A percentile compares a stretch with the other conserved stretches of the same genome.
Conservation (phyloP, 2,797 vertebrate genomes). For the Pangasius mekongensis region DNA sequence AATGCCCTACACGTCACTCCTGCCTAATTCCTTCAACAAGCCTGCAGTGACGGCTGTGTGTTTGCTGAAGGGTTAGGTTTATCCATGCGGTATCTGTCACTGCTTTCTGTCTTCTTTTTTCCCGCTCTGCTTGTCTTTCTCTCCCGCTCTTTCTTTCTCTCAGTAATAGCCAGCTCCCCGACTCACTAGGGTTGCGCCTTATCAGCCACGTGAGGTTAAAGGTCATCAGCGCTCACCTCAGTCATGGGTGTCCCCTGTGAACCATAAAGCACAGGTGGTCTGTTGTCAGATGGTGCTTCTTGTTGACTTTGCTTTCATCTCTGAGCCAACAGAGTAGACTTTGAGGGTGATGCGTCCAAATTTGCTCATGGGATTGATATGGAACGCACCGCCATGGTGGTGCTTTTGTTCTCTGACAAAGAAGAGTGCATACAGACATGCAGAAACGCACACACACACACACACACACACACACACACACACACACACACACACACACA, state of each 20-base stretch:
- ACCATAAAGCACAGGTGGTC: constrained; percentile 39
- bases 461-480: constrained; percentile 8
- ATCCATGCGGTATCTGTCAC: constrained; percentile 64
- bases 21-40: constrained; percentile 65
- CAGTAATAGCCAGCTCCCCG: background rate
- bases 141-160: background rate
- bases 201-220: constrained; percentile 18
- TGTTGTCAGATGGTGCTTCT: constrained; percentile 20
- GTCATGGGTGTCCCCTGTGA: constrained; percentile 19
- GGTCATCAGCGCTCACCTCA: constrained; percentile 29
- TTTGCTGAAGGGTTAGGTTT: constrained; percentile 65
- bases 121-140: background rate
- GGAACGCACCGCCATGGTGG: background rate
- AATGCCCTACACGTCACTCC: constrained; percentile 10
- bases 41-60: constrained; percentile 60
- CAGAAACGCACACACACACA: constrained; percentile 10
- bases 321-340: constrained; percentile 12
- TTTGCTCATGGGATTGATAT: constrained; percentile 29
- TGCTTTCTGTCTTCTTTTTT: constrained; percentile 27
- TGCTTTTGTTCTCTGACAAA: constrained; percentile 23
- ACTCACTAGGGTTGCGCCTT: background rate
- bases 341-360: constrained; percentile 20
- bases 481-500: constrained; percentile 16
- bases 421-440: constrained; percentile 26
- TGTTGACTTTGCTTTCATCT: constrained; percentile 46